These are phyloP conservation scores for Penaeus vannamei DNA, from an alignment of 1,140 invertebrate species.

Conservation along the genomic window DNA sequence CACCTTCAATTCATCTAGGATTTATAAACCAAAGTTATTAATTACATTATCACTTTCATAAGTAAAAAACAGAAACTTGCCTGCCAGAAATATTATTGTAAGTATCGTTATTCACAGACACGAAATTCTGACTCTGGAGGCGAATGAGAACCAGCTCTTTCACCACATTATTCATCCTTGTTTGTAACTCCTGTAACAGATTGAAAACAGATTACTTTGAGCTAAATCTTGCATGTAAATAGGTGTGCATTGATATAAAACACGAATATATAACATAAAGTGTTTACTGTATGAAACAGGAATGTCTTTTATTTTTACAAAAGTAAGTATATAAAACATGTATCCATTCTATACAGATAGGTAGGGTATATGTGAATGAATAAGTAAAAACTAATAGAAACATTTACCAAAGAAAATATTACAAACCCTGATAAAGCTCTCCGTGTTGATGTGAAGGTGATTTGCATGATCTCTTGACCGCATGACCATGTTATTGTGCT, in stretches of 20 bases:
- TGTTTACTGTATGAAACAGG: no score
- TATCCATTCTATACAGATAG: neutral
- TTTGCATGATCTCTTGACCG: slow-evolving; percentile 60
- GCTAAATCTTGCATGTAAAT: neutral
- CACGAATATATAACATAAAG: no score
- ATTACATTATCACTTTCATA: no score
- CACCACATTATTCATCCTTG: slow-evolving; percentile 66
- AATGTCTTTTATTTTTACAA: no score
- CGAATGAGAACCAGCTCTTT: slow-evolving; percentile 66
- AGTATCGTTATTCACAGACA: slow-evolving; percentile 58
- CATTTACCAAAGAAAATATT: neutral
- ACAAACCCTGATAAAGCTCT: slow-evolving; percentile 66
- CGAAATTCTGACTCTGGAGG: slow-evolving; percentile 64
- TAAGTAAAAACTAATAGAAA: neutral
- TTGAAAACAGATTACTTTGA: neutral
- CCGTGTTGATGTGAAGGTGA: slow-evolving; percentile 59
- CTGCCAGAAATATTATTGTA: slow-evolving; percentile 59
- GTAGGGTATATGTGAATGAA: neutral
- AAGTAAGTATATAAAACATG: neutral
- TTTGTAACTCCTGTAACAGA: slow-evolving; percentile 60
- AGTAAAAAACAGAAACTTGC: slow-evolving; percentile 20
- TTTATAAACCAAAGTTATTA: no score
- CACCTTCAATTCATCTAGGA: no score
- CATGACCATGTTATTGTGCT: slow-evolving; percentile 65
- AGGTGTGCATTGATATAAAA: neutral